phyloP scores from a whole-genome alignment of 2,888 invertebrate species.

The Phorcus lineatus region DNA sequence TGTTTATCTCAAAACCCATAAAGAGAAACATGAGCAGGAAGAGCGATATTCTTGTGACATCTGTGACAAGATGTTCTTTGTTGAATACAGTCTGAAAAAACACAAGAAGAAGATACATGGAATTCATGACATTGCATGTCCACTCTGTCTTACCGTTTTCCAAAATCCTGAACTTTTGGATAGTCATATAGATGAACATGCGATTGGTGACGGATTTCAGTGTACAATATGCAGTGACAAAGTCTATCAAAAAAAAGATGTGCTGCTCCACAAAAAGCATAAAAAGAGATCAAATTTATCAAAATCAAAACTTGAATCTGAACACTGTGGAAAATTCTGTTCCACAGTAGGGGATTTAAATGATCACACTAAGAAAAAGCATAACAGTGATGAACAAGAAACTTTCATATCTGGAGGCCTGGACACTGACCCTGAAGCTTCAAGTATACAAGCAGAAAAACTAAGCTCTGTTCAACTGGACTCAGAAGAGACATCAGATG shows the following conservation, averaged over 20 bases:
- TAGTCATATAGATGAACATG: not conserved
- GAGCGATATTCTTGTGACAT: slow-evolving; percentile 36
- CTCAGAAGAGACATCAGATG: too few species aligned
- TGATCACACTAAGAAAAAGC: too few species aligned
- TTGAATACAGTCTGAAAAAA: slow-evolving; percentile 34
- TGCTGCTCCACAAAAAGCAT: not conserved
- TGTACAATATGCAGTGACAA: not conserved
- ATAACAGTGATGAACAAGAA: too few species aligned
- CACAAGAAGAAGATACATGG: slow-evolving; percentile 29
- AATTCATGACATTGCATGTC: not conserved
- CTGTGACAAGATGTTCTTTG: slow-evolving; percentile 38
- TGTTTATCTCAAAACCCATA: not conserved
- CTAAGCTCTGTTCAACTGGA: too few species aligned
- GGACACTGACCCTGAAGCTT: too few species aligned
- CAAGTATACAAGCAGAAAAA: too few species aligned
- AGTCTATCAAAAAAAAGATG: not conserved
- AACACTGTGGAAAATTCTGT: too few species aligned
- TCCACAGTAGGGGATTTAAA: too few species aligned
- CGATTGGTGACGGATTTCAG: not conserved
- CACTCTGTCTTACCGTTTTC: not conserved
- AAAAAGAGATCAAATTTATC: not conserved
- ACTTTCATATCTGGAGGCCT: too few species aligned
- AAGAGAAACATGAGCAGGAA: not conserved
- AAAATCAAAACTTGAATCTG: too few species aligned
- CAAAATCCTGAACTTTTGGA: not conserved